phyloP scores from a whole-genome alignment of 2,113 vertebrate genomes.

The Anseranas semipalmata region DNA sequence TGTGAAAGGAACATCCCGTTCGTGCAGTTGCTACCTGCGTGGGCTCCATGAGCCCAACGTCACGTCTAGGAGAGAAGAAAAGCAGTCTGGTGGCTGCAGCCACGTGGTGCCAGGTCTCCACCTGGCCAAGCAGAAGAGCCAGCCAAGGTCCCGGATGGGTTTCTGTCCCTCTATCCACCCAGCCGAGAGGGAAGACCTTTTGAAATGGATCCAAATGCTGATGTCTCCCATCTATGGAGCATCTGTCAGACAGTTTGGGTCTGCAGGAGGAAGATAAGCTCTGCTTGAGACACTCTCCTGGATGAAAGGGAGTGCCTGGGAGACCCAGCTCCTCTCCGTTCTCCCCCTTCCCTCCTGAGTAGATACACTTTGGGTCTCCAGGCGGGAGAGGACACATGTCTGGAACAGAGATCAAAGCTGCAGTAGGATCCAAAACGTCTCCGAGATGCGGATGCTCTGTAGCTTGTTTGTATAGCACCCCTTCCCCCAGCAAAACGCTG shows the following conservation, averaged over 20 bases:
- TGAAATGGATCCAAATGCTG: background rate
- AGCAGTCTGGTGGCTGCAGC: background rate
- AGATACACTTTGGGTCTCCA: background rate
- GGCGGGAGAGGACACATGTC: background rate
- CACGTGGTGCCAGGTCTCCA: background rate
- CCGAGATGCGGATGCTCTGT: background rate
- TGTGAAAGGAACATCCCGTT: background rate
- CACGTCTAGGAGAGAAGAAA: background rate
- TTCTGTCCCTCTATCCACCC: background rate
- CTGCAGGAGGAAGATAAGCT: background rate
- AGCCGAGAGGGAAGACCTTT: background rate
- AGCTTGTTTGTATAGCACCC: background rate
- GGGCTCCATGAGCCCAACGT: fast-evolving
- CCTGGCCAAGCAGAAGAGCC: background rate
- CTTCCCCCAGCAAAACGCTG: background rate
- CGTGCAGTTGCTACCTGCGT: fast-evolving
- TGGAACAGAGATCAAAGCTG: conserved; percentile 1
- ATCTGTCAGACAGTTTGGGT: background rate
- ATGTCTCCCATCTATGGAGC: fast-evolving
- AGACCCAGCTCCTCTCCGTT: background rate
- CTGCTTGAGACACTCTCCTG: background rate
- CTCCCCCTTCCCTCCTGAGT: background rate
- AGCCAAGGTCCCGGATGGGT: background rate
- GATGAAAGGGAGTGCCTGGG: background rate
- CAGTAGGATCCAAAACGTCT: background rate